phyloP scores from a whole-genome alignment of 2,888 invertebrate genomes.

The Alloscopus bannaensis region DNA sequence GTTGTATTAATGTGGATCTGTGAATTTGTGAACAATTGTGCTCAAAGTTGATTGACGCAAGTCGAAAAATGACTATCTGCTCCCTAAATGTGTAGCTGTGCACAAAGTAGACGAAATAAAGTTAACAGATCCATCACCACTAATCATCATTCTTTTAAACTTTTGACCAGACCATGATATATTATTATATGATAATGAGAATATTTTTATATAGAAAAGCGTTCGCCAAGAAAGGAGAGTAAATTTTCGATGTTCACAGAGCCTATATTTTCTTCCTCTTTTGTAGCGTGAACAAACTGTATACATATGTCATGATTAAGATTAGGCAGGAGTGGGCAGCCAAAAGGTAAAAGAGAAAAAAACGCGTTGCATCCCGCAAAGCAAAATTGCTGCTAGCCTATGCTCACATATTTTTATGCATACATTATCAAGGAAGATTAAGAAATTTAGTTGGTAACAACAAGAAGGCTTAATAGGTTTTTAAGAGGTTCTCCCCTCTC shows the following conservation, averaged over 20 bases:
- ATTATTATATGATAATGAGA: constrained; percentile 64
- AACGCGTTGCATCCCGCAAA: too few relatives aligned
- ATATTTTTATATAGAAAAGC: constrained; percentile 59
- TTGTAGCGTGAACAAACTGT: constrained; percentile 4
- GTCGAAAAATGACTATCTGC: too few relatives aligned
- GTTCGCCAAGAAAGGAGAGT: constrained; percentile 61
- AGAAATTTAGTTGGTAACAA: constrained; percentile 63
- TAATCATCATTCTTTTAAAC: constrained; percentile 58
- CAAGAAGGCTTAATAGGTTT: constrained; percentile 57
- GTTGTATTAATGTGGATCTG: too few relatives aligned
- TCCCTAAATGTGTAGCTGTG: too few relatives aligned
- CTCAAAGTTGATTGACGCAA: too few relatives aligned
- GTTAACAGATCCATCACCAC: constrained; percentile 60
- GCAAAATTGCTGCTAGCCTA: constrained; percentile 60
- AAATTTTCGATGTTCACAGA: constrained; percentile 24
- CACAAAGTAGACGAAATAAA: too few relatives aligned
- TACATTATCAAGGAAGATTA: constrained; percentile 61
- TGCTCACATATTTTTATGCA: constrained; percentile 55
- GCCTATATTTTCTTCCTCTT: constrained; percentile 10
- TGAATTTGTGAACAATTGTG: too few relatives aligned
- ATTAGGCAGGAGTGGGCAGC: constrained; percentile 56
- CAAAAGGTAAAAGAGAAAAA: too few relatives aligned
- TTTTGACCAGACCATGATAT: constrained; percentile 58
- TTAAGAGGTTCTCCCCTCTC: constrained; percentile 45
- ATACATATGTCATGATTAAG: constrained; percentile 46